Conservation (phyloP, 2,113 vertebrate species). For the Psittacus erithacus region DNA sequence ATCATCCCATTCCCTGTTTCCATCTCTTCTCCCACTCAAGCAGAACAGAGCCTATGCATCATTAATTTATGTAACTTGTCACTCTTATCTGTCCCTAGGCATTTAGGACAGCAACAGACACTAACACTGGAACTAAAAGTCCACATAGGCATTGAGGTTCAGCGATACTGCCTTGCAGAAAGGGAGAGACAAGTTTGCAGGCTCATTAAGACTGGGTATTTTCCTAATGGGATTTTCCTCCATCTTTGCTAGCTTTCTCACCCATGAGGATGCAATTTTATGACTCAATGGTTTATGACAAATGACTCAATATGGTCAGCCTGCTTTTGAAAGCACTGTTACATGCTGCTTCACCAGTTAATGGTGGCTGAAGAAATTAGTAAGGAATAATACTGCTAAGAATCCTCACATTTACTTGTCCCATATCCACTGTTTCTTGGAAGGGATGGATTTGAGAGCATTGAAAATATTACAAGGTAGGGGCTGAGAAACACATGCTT, state of each 20-base stretch:
- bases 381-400: not conserved
- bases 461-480: not conserved
- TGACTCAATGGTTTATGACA: not conserved
- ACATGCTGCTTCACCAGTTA: not conserved
- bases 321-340: not conserved
- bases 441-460: not conserved
- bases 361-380: not conserved
- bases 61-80: not conserved
- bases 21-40: conserved; percentile 15
- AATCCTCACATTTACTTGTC: not conserved
- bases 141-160: not conserved
- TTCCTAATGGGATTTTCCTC: not conserved
- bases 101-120: not conserved
- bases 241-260: not conserved
- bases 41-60: not conserved
- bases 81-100: conserved; percentile 4
- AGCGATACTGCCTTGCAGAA: not conserved
- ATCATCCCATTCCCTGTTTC: not conserved
- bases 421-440: not conserved
- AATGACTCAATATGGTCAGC: not conserved
- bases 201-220: not conserved
- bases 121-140: not conserved
- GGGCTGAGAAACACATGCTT: not conserved
- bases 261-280: not conserved
- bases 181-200: not conserved